Conservation (phyloP, 2,113 vertebrate species). For the Cinclus mexicanus region DNA sequence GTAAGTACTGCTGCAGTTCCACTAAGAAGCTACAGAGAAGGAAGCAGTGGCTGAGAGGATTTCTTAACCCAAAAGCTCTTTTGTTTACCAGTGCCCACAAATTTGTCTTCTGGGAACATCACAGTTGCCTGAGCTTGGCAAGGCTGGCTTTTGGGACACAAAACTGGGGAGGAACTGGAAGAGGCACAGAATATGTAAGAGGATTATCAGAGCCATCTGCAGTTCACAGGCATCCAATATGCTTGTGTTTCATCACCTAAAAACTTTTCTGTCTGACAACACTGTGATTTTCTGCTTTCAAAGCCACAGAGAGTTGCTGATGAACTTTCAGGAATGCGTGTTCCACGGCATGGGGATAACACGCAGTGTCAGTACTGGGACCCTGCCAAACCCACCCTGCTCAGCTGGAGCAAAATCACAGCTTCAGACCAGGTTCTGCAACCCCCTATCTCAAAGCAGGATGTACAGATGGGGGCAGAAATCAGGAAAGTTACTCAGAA, state of each 20-base stretch:
- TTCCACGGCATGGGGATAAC: not conserved
- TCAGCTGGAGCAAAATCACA: not conserved
- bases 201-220: not conserved
- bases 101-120: not conserved
- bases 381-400: not conserved
- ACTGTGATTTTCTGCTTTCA: not conserved
- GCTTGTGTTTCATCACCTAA: not conserved
- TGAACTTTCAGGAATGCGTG: not conserved
- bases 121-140: not conserved
- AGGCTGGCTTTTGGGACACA: not conserved
- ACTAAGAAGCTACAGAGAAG: not conserved
- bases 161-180: not conserved
- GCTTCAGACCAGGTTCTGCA: not conserved
- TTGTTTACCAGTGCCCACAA: not conserved
- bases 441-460: not conserved
- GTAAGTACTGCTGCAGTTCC: not conserved
- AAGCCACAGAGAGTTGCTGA: not conserved
- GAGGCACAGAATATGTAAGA: not conserved
- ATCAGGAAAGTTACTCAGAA: not conserved
- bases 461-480: not conserved
- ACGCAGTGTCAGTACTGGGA: accelerated
- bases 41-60: not conserved
- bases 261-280: not conserved
- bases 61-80: not conserved
- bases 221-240: not conserved